A percentile compares a stretch with the other conserved stretches of the same genome.
These are phyloP conservation scores for Gorsachius magnificus DNA, from an alignment of 2,797 vertebrate genomes.

Conservation along the genomic window DNA sequence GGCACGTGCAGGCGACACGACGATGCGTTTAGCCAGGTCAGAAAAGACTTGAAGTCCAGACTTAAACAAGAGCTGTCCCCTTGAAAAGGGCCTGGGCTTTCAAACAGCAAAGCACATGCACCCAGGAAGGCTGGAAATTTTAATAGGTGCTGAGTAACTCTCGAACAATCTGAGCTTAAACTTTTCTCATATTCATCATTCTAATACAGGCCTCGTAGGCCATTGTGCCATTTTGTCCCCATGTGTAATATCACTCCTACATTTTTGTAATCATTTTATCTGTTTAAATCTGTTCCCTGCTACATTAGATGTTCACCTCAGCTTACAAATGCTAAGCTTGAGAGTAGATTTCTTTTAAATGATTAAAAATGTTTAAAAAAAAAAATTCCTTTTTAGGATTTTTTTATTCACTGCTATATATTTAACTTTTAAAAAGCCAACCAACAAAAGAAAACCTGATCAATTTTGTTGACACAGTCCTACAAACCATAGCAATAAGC, in stretches of 20 bases:
- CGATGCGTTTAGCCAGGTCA: background rate
- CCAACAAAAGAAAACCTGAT: background rate
- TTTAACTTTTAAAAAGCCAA: background rate
- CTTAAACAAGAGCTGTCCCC: background rate
- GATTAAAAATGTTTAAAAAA: background rate
- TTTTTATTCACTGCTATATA: background rate
- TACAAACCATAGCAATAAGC: background rate
- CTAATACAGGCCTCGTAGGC: background rate
- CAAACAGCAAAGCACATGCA: background rate
- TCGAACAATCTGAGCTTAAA: background rate
- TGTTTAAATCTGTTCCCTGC: background rate
- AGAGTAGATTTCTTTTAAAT: background rate
- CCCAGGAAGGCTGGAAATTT: background rate
- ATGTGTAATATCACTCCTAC: background rate
- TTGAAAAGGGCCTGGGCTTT: background rate
- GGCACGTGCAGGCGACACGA: fast-evolving
- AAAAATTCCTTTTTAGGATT: background rate
- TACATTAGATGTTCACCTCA: background rate
- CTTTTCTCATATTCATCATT: background rate
- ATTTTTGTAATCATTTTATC: background rate
- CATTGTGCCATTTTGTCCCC: background rate
- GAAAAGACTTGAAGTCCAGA: background rate
- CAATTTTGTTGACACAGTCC: background rate
- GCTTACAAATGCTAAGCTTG: background rate
- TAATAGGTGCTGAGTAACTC: background rate